A percentile compares a stretch with the other conserved stretches of the same genome.
phyloP scores from a whole-genome alignment of 2,797 vertebrate genomes.

The Bovichtus variegatus region DNA sequence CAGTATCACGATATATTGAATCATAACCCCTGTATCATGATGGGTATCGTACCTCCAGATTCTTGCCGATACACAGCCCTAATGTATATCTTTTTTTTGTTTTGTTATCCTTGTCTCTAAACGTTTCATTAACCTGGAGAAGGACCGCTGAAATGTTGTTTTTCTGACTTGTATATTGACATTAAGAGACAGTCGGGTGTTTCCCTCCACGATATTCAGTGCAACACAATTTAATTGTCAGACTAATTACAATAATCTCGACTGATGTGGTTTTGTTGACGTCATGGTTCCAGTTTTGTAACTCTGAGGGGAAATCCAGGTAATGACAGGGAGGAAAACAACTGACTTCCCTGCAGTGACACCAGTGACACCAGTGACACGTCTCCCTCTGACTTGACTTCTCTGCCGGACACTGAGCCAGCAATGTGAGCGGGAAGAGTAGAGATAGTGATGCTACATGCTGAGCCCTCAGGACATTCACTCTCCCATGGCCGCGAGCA shows the following conservation, averaged over 20 bases:
- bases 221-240: background rate
- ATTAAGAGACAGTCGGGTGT: background rate
- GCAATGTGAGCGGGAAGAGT: conserved; percentile 77
- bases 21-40: too few relatives aligned
- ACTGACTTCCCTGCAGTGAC: conserved; percentile 33
- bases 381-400: conserved; percentile 25
- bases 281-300: conserved; percentile 34
- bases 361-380: conserved; percentile 33
- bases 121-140: too few relatives aligned
- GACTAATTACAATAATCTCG: background rate
- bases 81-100: background rate
- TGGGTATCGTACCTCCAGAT: too few relatives aligned
- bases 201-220: background rate
- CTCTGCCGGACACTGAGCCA: conserved; percentile 18
- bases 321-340: conserved; percentile 12
- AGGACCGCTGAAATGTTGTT: background rate
- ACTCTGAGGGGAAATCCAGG: conserved; percentile 19
- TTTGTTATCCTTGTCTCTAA: background rate
- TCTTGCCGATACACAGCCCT: too few relatives aligned
- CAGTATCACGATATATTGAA: too few relatives aligned
- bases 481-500: conserved; percentile 70
- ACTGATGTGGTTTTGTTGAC: conserved; percentile 12
- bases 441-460: conserved; percentile 69
- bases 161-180: background rate
- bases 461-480: conserved; percentile 60